Conservation (phyloP, 2,797 vertebrate genomes). For the Sebastes iracundus region DNA sequence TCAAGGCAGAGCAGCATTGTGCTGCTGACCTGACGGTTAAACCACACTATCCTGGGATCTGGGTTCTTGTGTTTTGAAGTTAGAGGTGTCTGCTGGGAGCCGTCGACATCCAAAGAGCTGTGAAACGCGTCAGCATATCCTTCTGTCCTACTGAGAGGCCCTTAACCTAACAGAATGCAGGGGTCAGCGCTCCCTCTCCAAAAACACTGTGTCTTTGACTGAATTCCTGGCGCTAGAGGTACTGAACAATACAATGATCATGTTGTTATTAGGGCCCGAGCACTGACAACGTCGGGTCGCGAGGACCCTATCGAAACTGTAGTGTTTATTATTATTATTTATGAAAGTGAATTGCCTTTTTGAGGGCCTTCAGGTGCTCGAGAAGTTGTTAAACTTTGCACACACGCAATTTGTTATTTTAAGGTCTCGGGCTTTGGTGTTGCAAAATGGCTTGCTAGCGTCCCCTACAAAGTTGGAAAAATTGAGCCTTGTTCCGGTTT, state of each 20-base stretch:
- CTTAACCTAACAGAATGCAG: slow-evolving; percentile 32
- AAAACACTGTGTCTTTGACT: background rate
- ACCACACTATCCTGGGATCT: slow-evolving; percentile 3
- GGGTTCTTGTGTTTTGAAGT: background rate
- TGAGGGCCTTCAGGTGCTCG: no score
- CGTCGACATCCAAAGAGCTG: slow-evolving; percentile 23
- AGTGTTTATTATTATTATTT: no score
- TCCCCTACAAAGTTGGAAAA: no score
- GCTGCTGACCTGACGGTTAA: background rate
- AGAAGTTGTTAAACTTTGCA: no score
- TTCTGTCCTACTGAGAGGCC: slow-evolving; percentile 29
- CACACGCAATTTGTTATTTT: no score
- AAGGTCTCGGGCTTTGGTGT: no score
- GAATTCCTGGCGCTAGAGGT: background rate
- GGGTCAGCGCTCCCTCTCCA: slow-evolving; percentile 12
- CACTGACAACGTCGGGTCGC: no score
- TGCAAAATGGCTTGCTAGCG: no score
- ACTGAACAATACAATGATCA: background rate
- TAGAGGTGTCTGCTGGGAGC: slow-evolving; percentile 1
- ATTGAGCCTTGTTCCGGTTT: no score
- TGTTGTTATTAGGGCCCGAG: background rate
- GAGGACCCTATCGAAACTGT: no score
- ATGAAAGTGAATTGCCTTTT: no score
- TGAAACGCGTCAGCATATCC: slow-evolving; percentile 47
- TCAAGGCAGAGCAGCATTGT: slow-evolving; percentile 9